These are phyloP conservation scores for Lamellibrachia columna DNA, from an alignment of 2,888 invertebrate genomes.

Conservation along the genomic window DNA sequence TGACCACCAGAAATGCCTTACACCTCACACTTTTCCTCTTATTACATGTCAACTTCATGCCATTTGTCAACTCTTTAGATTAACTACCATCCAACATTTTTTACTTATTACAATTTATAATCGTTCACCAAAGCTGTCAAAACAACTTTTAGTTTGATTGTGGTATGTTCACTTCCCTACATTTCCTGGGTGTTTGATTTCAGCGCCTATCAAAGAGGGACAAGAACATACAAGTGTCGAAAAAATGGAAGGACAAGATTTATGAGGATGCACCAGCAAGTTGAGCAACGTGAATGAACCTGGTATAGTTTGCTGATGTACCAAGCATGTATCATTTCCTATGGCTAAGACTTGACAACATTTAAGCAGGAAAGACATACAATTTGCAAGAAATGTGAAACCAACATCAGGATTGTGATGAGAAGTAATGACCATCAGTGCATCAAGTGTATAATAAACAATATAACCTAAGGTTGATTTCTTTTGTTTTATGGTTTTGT, in stretches of 20 bases:
- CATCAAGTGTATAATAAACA: background rate
- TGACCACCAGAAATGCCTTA: too few relatives aligned
- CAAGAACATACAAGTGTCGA: background rate
- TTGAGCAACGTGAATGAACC: background rate
- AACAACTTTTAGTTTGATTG: too few relatives aligned
- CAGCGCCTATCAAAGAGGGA: background rate
- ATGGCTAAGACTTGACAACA: background rate
- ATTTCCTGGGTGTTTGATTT: background rate
- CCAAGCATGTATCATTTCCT: background rate
- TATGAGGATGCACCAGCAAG: background rate
- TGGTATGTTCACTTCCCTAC: background rate
- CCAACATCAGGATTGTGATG: background rate
- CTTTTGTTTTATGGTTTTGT: background rate
- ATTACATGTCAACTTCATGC: too few relatives aligned
- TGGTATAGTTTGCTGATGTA: background rate
- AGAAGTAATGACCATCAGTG: background rate
- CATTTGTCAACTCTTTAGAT: too few relatives aligned
- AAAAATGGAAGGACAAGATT: slow-evolving; percentile 6
- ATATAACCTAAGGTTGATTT: background rate
- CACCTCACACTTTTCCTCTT: too few relatives aligned
- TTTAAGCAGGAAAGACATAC: background rate
- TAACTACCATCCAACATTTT: too few relatives aligned
- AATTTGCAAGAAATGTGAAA: background rate
- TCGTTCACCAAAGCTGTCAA: background rate
- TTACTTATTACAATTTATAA: too few relatives aligned